Percentiles rank a stretch among this genome's conserved stretches.
These are phyloP conservation scores for Eilema depressum DNA, from an alignment of 2,888 invertebrate genomes.

Conservation along the genomic window DNA sequence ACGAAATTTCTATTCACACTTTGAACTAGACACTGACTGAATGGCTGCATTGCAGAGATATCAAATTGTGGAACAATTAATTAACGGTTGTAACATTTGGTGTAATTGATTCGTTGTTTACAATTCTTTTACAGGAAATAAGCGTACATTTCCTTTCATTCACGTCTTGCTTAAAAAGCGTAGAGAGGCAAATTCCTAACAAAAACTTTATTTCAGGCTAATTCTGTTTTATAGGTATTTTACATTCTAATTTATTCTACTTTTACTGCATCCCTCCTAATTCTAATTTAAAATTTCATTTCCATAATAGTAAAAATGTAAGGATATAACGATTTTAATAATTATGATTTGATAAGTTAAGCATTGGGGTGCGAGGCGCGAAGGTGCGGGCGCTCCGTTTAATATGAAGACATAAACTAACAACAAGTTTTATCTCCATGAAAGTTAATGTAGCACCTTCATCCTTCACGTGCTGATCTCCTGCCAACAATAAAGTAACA, in stretches of 20 bases:
- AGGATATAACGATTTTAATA: conserved; percentile 44
- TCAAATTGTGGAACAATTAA: conserved; percentile 43
- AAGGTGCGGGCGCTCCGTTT: conserved; percentile 57
- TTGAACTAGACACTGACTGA: conserved; percentile 51
- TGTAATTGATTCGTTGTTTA: conserved; percentile 3
- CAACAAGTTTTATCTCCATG: conserved; percentile 82
- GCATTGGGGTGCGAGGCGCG: conserved; percentile 47
- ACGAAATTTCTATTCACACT: conserved; percentile 70
- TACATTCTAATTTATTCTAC: conserved; percentile 50
- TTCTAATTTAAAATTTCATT: conserved; percentile 51
- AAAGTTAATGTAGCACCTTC: conserved; percentile 80
- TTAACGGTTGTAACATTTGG: conserved; percentile 17
- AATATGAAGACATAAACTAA: conserved; percentile 72
- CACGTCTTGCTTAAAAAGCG: conserved; percentile 44
- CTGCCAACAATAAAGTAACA: conserved; percentile 76
- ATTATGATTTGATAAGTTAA: conserved; percentile 61
- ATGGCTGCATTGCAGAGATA: conserved; percentile 28
- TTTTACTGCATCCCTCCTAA: conserved; percentile 51
- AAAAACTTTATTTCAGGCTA: conserved; percentile 49
- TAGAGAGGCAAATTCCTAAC: conserved; percentile 36
- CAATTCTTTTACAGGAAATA: conserved; percentile 26
- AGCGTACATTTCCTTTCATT: conserved; percentile 29
- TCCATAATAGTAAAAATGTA: conserved; percentile 49
- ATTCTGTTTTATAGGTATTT: conserved; percentile 54
- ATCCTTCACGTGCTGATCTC: conserved; percentile 82